Evolutionary conservation across 2,888 invertebrate genomes (phyloP), one percentile per base, ranked within the genome.

Genomic region (Calameuta filiformis): DNA sequence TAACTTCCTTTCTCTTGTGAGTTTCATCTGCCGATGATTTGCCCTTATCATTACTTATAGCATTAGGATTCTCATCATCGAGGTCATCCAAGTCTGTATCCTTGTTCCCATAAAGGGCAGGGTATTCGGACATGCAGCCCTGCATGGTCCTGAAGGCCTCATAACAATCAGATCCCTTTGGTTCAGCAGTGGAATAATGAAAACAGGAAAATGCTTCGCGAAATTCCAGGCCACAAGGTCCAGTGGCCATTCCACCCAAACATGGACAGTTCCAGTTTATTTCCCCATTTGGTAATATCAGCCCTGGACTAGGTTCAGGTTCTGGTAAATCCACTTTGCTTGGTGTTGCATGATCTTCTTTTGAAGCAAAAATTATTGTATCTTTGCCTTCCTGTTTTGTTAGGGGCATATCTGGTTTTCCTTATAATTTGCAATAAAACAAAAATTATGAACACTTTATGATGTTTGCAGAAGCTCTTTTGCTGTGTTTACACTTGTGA

Each of bases 261-360:
- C 99, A 99, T 0, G 98, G 98, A 89, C 99, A 99, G 90, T 96
- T 96, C 98, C 98, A 99, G 92, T 99, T 99, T 83, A 99, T 98
- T 81, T 96, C 95, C 9, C 98, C 98, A 92, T 96, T 96, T 0
- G 96, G 93, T 79, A 96, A 92, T 83, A 98, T 95, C 23, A 98
- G 93, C 12, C 98, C 98, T 73, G 96, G 95, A 78, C 95, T 94
- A 1, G 95, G 95, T 86, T 95, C 96, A 0, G 95, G 94, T 85
- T 94, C 94, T 0, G 97, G 96, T 83, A 97, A 92, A 78, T 91
- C 90, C 69, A 97, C 94, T 77, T 93, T 94, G 88, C 96, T 95
- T 0, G 97, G 97, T 40, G 92, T 90, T 2, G 94, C 92, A 89
- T 97, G 95, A 90, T 97, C 96, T 89, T 96, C 96, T 87, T 95